Evolutionary conservation across 2,888 invertebrate genomes (phyloP).

Genomic region (Choristoneura rosaceana): DNA sequence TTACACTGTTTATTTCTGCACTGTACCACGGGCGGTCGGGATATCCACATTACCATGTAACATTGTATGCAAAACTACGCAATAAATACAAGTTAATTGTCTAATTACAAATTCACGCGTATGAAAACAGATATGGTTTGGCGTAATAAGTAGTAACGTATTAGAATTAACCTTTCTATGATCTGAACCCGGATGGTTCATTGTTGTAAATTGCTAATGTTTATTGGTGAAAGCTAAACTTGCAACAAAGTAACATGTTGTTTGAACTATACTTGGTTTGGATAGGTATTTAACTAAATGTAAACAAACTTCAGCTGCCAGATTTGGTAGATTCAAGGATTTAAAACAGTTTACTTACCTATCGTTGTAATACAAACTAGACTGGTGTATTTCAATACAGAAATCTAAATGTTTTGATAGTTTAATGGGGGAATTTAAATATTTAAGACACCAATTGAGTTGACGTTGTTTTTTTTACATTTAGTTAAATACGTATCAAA

Average conservation of each 20-base stretch:
- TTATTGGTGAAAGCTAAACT: constrained; percentile 9
- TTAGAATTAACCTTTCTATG: constrained; percentile 35
- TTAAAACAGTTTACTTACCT: too few species aligned
- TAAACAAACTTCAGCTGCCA: too few species aligned
- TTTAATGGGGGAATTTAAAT: too few species aligned
- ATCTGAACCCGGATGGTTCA: constrained; percentile 25
- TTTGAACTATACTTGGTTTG: neutral
- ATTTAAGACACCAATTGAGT: too few species aligned
- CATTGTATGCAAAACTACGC: constrained; percentile 54
- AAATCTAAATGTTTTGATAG: too few species aligned
- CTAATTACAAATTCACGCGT: constrained; percentile 53
- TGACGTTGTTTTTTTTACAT: too few species aligned
- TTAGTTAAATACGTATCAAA: too few species aligned
- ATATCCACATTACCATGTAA: constrained; percentile 51
- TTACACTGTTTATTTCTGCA: constrained; percentile 41
- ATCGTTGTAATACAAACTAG: too few species aligned
- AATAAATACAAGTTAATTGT: constrained; percentile 55
- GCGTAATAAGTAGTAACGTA: constrained; percentile 19
- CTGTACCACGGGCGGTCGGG: constrained; percentile 53
- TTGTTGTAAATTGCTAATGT: constrained; percentile 16
- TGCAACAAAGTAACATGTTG: constrained; percentile 12
- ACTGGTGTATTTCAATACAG: too few species aligned
- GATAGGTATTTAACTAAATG: neutral
- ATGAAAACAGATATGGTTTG: constrained; percentile 36
- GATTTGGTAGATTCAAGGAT: too few species aligned